phyloP scores from a whole-genome alignment of 64 coral and sea anemone genomes.

The Hydrozoanthus tunicans region DNA sequence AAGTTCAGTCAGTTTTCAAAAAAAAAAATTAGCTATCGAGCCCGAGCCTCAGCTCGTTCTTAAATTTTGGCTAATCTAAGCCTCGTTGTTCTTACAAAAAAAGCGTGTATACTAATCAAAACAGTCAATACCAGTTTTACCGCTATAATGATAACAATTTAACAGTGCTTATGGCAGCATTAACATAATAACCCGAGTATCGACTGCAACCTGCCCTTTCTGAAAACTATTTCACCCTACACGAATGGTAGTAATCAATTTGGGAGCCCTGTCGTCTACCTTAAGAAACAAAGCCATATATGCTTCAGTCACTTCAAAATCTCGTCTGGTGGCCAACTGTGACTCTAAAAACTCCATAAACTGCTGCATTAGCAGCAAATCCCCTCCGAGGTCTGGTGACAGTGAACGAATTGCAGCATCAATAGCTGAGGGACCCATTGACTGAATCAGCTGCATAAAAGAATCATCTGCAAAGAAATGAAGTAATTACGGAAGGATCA shows the following conservation, averaged over 20 bases:
- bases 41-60: no score
- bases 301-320: conserved; percentile 93
- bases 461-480: conserved; percentile 58
- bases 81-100: no score
- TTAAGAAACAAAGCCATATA: conserved; percentile 90
- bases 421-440: conserved; percentile 86
- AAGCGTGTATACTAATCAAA: no score
- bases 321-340: conserved; percentile 65
- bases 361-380: conserved; percentile 67
- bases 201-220: not conserved
- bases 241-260: not conserved
- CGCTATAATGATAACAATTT: no score
- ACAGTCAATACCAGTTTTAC: no score
- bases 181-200: no score
- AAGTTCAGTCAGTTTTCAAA: no score
- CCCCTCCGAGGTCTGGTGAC: conserved; percentile 80
- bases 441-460: conserved; percentile 65
- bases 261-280: conserved; percentile 4
- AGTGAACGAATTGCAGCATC: conserved; percentile 83
- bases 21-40: no score
- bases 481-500: not conserved
- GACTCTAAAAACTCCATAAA: conserved; percentile 90
- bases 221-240: not conserved
- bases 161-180: no score
- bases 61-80: no score